Evolutionary conservation across 2,888 invertebrate genomes (phyloP).

Genomic region (Agrilus mali): DNA sequence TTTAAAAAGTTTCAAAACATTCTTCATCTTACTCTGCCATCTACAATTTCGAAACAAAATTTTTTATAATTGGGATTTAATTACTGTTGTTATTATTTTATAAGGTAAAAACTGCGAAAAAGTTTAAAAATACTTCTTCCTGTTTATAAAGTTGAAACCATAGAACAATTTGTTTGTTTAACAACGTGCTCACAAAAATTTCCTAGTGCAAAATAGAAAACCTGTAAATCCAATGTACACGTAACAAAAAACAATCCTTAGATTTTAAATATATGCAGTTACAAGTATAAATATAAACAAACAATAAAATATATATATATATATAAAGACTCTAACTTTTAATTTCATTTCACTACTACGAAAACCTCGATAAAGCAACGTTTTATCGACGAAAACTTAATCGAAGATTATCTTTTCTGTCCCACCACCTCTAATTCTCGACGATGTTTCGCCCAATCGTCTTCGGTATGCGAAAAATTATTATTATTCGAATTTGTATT

Average conservation of each 20-base stretch:
- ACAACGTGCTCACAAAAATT: no score
- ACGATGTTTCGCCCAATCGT: constrained; percentile 30
- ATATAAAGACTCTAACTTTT: constrained; percentile 14
- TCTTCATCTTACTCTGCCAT: no score
- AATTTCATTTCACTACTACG: constrained; percentile 23
- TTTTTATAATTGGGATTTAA: no score
- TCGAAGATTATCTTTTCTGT: constrained; percentile 28
- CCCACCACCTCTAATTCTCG: constrained; percentile 26
- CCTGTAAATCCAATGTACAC: no score
- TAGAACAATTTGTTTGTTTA: no score
- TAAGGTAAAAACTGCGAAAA: no score
- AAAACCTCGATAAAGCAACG: constrained; percentile 12
- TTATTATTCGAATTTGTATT: constrained; percentile 22
- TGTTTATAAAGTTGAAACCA: no score
- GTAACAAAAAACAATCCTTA: constrained; percentile 19
- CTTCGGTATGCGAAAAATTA: constrained; percentile 17
- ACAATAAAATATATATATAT: constrained; percentile 24
- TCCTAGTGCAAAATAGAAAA: no score
- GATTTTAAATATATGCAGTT: constrained; percentile 12
- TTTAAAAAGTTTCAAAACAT: no score
- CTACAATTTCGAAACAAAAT: no score
- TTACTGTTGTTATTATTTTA: no score
- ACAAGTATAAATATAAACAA: constrained; percentile 23
- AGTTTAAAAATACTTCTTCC: no score
- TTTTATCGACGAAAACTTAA: constrained; percentile 10